Evolutionary conservation across 2,888 invertebrate genomes (phyloP), one percentile per base, ranked within the genome.

Genomic region (Mermis nigrescens): DNA sequence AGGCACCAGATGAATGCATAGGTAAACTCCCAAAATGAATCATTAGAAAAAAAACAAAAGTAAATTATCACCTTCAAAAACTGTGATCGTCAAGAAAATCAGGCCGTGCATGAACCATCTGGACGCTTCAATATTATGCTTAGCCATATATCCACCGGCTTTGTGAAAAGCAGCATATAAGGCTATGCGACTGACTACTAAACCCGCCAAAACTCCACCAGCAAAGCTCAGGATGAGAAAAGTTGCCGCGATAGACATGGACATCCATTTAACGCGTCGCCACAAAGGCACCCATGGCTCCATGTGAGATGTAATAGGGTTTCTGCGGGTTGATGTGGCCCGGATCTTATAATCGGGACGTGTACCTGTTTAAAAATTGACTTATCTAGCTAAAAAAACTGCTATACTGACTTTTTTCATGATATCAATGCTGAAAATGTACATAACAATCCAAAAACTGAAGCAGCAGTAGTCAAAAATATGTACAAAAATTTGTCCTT

Each of bases 181-280:
- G 27, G 54, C 54, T 7, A 53, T 53, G 22, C 54, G 54, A 53
- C 29, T 31, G 29, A 31, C 31, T 15, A 53, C 31, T 31, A 53
- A 53, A 7, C 54, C 54, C 27, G 22, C 31, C 29, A 53, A 22
- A 29, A 28, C 4, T 3, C 7, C 12, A 12, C 28, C 31, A 22
- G 54, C 27, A 12, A 31, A 15, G 31, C 12, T 7, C 54, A 53
- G 31, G 28, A 53, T 27, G 12, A 29, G 31, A 53, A 53, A 12
- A 4, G 54, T 53, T 3, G 12, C 27, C 24, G 31, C 7, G 7
- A 53, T 29, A 15, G 54, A 53, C 31, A 31, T 7, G 3, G 31
- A n/a, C 3, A 29, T 27, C 54, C 54, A 53, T 12, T 15, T 3
- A 15, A 53, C 28, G 27, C 54, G 54, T 15, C 3, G 3, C 12